Percentiles rank a stretch among this genome's conserved stretches.
These are phyloP conservation scores for Amphilophus citrinellus DNA, from an alignment of 2,113 vertebrate species.

Conservation along the genomic window DNA sequence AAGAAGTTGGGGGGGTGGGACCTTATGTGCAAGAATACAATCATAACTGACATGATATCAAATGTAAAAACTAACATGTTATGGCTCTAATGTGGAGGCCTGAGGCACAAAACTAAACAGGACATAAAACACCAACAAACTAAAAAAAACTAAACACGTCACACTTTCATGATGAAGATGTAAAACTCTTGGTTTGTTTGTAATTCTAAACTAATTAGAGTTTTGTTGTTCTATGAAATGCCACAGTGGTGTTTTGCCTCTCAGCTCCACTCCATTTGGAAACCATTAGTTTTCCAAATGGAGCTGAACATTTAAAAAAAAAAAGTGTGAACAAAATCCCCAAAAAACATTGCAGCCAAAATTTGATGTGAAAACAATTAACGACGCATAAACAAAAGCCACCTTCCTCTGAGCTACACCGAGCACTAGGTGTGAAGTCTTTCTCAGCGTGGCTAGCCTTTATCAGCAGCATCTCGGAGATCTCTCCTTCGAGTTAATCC, in stretches of 20 bases:
- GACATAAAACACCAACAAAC: not conserved
- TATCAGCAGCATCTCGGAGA: constrained; percentile 72
- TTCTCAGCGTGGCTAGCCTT: constrained; percentile 25
- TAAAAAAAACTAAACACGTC: not conserved
- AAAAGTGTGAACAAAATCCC: not conserved
- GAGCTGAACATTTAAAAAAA: not conserved
- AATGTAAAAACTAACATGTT: not conserved
- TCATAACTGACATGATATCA: not conserved
- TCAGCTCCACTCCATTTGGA: not conserved
- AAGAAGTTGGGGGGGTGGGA: not conserved
- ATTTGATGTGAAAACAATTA: constrained; percentile 3
- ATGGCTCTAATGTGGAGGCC: not conserved
- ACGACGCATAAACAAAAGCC: constrained; percentile 10
- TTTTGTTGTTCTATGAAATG: not conserved
- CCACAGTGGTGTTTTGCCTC: not conserved
- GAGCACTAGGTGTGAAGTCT: constrained; percentile 37
- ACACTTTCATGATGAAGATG: not conserved
- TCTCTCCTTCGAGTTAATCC: constrained; percentile 72
- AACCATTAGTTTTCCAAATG: not conserved
- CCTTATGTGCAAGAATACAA: constrained; percentile 1
- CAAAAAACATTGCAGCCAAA: not conserved
- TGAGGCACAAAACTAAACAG: not conserved
- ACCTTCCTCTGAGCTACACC: constrained; percentile 2
- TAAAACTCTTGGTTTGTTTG: not conserved
- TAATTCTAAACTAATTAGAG: too few relatives aligned